A percentile compares a stretch with the other conserved stretches of the same genome.
phyloP scores from a whole-genome alignment of 1,140 invertebrate species.

The Lepidotrigona ventralis region DNA sequence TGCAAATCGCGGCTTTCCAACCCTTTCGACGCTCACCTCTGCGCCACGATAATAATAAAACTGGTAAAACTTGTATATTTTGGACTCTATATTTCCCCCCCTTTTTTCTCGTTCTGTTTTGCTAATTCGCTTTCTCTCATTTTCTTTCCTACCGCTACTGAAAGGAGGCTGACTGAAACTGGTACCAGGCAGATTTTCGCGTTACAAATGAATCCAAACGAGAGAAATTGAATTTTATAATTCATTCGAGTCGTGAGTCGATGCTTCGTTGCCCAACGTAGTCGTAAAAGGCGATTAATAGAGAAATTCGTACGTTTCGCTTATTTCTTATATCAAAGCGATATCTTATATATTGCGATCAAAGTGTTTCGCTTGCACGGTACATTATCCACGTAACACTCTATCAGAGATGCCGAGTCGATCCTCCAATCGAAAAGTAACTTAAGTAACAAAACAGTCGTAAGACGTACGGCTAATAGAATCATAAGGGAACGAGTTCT shows the following conservation, averaged over 20 bases:
- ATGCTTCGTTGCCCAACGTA: no score
- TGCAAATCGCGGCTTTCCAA: slow-evolving; percentile 62
- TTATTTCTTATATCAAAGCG: no score
- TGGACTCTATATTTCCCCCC: slow-evolving; percentile 13
- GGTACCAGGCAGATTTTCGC: background rate
- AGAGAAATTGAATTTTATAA: background rate
- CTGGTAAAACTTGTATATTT: slow-evolving; percentile 45
- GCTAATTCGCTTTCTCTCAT: slow-evolving; percentile 24
- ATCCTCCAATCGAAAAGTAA: background rate
- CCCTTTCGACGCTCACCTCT: background rate
- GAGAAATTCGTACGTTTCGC: no score
- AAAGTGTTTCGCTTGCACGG: background rate
- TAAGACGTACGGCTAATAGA: background rate
- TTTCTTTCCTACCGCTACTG: background rate
- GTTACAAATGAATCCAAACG: background rate
- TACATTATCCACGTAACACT: background rate
- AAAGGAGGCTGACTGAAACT: background rate
- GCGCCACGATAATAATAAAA: no score
- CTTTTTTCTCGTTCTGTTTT: slow-evolving; percentile 7
- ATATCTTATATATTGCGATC: no score
- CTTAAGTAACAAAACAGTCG: background rate
- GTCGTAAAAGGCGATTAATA: no score
- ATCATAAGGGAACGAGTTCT: slow-evolving; percentile 15
- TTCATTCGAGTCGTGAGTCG: background rate
- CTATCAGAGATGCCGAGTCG: background rate